Evolutionary conservation across 2,888 invertebrate genomes (phyloP).

Genomic region (Clunio marinus): DNA sequence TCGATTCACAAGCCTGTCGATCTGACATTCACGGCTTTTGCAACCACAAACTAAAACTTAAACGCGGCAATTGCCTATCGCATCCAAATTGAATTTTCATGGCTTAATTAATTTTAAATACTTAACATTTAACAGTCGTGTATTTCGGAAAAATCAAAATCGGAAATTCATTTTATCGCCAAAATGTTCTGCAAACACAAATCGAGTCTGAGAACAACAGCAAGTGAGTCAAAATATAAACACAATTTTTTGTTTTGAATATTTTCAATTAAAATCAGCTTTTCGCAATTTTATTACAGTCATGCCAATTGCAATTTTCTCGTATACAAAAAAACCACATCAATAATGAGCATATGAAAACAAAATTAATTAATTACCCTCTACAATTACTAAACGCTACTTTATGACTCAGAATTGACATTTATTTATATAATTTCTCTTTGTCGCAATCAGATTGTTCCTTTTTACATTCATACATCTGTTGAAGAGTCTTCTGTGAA

Average conservation of each 20-base stretch:
- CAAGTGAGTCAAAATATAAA: not conserved
- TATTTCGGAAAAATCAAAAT: not conserved
- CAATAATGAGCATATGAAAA: slow-evolving; percentile 30
- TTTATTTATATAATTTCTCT: no score
- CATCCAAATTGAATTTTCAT: slow-evolving; percentile 26
- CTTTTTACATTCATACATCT: no score
- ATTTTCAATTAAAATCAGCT: slow-evolving; percentile 25
- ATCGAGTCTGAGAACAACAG: not conserved
- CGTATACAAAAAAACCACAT: slow-evolving; percentile 36
- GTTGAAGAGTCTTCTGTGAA: no score
- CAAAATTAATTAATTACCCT: not conserved
- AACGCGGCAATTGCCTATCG: not conserved
- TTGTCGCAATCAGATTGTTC: no score
- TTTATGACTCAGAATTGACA: slow-evolving; percentile 28
- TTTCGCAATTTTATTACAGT: slow-evolving; percentile 34
- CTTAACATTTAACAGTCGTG: not conserved
- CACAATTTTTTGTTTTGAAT: not conserved
- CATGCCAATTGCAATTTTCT: slow-evolving; percentile 31
- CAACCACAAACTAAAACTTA: no score
- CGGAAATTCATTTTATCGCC: slow-evolving; percentile 13
- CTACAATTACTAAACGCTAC: slow-evolving; percentile 19
- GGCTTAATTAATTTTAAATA: slow-evolving; percentile 27
- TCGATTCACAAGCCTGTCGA: not conserved
- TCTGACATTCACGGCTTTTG: not conserved
- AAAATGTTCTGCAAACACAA: no score